Evolutionary conservation across 2,888 invertebrate genomes (phyloP).

Genomic region (Troides helena): DNA sequence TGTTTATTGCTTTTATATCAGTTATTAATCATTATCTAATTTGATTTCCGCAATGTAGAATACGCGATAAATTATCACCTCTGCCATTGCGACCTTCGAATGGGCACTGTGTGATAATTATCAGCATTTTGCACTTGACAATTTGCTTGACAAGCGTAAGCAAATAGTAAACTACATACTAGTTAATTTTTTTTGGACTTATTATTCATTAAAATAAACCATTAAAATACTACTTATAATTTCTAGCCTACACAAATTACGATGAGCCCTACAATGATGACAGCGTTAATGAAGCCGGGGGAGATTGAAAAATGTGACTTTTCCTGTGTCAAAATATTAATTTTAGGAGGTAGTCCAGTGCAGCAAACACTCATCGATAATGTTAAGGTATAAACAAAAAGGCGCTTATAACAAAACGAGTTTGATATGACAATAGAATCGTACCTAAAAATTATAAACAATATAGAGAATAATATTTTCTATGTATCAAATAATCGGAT

Average conservation of each 20-base stretch:
- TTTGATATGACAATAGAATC: neutral
- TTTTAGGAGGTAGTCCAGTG: slow-evolving; percentile 54
- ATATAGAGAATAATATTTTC: too few species aligned
- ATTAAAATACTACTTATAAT: slow-evolving; percentile 3
- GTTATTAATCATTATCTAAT: too few species aligned
- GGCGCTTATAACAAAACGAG: neutral
- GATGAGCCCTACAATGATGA: slow-evolving; percentile 50
- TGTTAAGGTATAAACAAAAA: slow-evolving; percentile 44
- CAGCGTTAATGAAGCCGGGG: slow-evolving; percentile 43
- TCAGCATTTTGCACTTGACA: too few species aligned
- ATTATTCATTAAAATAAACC: neutral
- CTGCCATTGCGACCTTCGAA: too few species aligned
- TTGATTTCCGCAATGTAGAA: too few species aligned
- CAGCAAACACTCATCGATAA: slow-evolving; percentile 43
- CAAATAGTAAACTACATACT: too few species aligned
- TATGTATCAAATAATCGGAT: too few species aligned
- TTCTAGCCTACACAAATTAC: slow-evolving; percentile 50
- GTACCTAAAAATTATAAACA: neutral
- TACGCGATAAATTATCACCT: too few species aligned
- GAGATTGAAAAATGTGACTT: slow-evolving; percentile 49
- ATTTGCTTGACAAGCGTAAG: too few species aligned
- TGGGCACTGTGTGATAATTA: too few species aligned
- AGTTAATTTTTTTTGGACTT: too few species aligned
- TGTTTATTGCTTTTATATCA: too few species aligned
- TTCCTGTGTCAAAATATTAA: slow-evolving; percentile 44